phyloP scores from a whole-genome alignment of 1,140 invertebrate genomes.

The Nephotettix cincticeps region DNA sequence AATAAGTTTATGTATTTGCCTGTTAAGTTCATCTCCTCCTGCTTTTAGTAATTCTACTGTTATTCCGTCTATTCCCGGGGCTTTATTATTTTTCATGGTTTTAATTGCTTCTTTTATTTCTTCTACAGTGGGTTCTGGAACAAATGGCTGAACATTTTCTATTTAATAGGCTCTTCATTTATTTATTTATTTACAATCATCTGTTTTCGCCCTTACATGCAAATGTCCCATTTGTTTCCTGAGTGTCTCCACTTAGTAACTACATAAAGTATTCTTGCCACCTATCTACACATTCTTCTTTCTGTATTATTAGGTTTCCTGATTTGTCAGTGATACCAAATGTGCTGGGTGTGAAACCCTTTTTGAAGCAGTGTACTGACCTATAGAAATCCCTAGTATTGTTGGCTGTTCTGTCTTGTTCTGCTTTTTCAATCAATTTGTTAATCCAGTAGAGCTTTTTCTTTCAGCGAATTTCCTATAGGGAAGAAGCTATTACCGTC shows the following conservation, averaged over 20 bases:
- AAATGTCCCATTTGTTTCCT: too few species aligned
- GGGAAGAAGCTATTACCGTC: too few species aligned
- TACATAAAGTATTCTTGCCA: conserved; percentile 29
- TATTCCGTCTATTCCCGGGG: conserved; percentile 38
- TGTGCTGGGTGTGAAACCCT: conserved; percentile 28
- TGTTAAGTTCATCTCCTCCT: neutral
- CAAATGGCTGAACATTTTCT: neutral
- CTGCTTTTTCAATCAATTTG: conserved; percentile 22
- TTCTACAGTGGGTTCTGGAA: conserved; percentile 23
- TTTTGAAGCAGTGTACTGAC: conserved; percentile 24
- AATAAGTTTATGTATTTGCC: neutral
- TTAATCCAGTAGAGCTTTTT: conserved; percentile 30
- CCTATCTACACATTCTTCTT: neutral
- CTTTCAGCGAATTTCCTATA: too few species aligned
- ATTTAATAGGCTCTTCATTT: neutral
- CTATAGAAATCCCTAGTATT: conserved; percentile 29
- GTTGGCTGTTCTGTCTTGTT: conserved; percentile 20
- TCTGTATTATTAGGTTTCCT: neutral
- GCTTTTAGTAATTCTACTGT: conserved; percentile 37
- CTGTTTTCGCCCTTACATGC: too few species aligned
- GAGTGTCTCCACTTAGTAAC: conserved; percentile 22
- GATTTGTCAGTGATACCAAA: neutral
- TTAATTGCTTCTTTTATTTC: too few species aligned
- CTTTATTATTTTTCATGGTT: too few species aligned
- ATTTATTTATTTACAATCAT: too few species aligned